These are phyloP conservation scores for Cryptocheilus praepositus DNA, from an alignment of 2,888 invertebrate genomes.

Conservation along the genomic window DNA sequence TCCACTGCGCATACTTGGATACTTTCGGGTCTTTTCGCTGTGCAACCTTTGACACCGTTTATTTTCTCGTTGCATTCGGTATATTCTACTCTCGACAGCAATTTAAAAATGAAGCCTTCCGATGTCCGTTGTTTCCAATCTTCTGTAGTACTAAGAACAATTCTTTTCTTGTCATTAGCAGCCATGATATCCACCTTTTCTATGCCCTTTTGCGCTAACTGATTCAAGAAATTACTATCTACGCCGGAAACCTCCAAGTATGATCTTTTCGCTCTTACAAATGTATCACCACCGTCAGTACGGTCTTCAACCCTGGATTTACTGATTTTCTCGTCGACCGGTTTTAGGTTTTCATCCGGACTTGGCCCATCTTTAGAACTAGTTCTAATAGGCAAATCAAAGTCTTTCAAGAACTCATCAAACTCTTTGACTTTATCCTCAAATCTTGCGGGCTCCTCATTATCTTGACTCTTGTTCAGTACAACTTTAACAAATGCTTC, in stretches of 20 bases:
- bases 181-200: conserved; percentile 76
- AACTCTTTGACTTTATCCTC: conserved; percentile 65
- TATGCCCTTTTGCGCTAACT: conserved; percentile 76
- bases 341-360: conserved; percentile 11
- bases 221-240: conserved; percentile 51
- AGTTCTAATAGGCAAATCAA: conserved; percentile 57
- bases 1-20: conserved; percentile 77
- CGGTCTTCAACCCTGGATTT: conserved; percentile 39
- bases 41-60: not conserved
- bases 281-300: not conserved
- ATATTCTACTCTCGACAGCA: conserved; percentile 74
- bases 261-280: not conserved
- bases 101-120: conserved; percentile 68
- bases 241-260: conserved; percentile 30
- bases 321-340: conserved; percentile 58
- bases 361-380: not conserved
- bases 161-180: conserved; percentile 75
- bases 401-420: conserved; percentile 64
- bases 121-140: conserved; percentile 68
- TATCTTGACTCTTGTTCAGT: conserved; percentile 43
- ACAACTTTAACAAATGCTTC: conserved; percentile 45
- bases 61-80: conserved; percentile 71
- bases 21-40: conserved; percentile 16
- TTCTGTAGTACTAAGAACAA: conserved; percentile 75
- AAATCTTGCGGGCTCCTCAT: conserved; percentile 42